phyloP scores from a whole-genome alignment of 2,797 vertebrate species.

The Vespertilio murinus region DNA sequence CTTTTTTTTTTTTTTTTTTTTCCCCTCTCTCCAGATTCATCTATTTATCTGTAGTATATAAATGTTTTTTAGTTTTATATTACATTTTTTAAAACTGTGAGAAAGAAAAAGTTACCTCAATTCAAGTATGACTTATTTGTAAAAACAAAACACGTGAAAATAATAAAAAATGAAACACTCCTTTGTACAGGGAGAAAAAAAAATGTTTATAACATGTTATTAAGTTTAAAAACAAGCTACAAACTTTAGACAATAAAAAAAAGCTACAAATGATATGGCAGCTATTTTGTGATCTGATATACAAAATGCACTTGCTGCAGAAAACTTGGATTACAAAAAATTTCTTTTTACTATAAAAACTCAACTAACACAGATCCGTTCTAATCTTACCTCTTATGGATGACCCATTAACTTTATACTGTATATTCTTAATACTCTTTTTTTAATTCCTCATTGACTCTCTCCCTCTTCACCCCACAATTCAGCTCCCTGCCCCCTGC shows the following conservation, averaged over 20 bases:
- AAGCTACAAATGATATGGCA: not conserved
- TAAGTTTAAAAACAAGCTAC: not conserved
- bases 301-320: not conserved
- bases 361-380: not conserved
- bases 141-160: not conserved
- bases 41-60: not conserved
- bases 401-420: not conserved
- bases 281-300: not conserved
- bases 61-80: slow-evolving; percentile 30
- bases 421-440: not conserved
- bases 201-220: slow-evolving; percentile 16
- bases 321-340: not conserved
- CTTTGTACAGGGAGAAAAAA: not conserved
- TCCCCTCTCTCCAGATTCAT: not conserved
- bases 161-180: slow-evolving; percentile 25
- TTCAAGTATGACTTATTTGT: slow-evolving; percentile 17
- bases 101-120: not conserved
- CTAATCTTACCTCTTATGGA: not conserved
- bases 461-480: no score
- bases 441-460: no score
- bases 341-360: not conserved
- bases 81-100: not conserved
- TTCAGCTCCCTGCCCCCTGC: no score
- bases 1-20: not conserved
- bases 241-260: not conserved